These are phyloP conservation scores for Heliconius hermathena DNA, from an alignment of 1,140 invertebrate genomes.

Conservation along the genomic window DNA sequence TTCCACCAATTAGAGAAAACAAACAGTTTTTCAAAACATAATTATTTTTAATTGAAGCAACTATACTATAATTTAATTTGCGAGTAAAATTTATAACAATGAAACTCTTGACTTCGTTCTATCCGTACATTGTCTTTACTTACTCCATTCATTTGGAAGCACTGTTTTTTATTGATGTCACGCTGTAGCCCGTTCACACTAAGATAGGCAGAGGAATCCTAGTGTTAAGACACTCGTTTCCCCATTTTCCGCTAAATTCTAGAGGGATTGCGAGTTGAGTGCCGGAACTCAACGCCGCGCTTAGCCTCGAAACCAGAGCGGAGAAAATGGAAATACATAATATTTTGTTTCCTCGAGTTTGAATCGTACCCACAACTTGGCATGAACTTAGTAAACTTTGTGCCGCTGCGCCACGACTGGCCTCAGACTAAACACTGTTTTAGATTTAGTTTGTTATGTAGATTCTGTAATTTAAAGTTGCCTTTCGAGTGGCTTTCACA, in stretches of 20 bases:
- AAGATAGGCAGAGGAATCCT: too few relatives aligned
- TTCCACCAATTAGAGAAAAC: neutral
- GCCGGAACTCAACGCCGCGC: too few relatives aligned
- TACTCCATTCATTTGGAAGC: slow-evolving; percentile 2
- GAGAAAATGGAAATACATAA: too few relatives aligned
- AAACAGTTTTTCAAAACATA: neutral
- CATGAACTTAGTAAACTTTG: too few relatives aligned
- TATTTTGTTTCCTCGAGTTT: too few relatives aligned
- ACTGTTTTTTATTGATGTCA: neutral
- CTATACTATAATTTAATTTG: slow-evolving; percentile 12
- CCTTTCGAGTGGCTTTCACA: slow-evolving; percentile 44
- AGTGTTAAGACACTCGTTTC: too few relatives aligned
- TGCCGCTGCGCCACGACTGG: too few relatives aligned
- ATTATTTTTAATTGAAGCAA: slow-evolving; percentile 11
- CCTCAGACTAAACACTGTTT: neutral
- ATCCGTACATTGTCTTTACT: slow-evolving; percentile 10
- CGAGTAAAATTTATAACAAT: neutral
- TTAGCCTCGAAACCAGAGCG: too few relatives aligned
- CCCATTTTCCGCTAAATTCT: too few relatives aligned
- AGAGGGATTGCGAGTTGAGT: too few relatives aligned
- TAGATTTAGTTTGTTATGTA: slow-evolving; percentile 16
- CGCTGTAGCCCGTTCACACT: too few relatives aligned
- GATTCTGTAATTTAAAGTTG: slow-evolving; percentile 28
- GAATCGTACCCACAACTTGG: too few relatives aligned
- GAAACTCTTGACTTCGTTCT: neutral